phyloP scores from a whole-genome alignment of 2,113 vertebrate genomes.

The Oenanthe oenanthe region DNA sequence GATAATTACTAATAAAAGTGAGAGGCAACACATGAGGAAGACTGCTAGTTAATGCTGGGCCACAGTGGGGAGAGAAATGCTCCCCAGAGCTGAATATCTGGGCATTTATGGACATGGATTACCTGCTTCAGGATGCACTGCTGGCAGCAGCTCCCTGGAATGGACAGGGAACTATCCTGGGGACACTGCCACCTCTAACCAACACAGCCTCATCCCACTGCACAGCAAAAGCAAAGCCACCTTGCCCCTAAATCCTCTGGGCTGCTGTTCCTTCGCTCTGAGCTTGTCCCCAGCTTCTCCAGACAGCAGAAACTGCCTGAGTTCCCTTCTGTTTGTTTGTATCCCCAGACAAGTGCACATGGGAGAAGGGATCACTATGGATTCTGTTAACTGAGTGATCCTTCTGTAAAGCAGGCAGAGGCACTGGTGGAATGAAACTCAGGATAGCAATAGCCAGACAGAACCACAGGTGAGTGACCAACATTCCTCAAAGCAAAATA shows the following conservation, averaged over 20 bases:
- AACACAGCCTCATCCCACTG: not conserved
- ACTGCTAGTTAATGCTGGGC: not conserved
- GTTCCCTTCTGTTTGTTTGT: not conserved
- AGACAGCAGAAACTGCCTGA: not conserved
- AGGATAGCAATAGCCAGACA: not conserved
- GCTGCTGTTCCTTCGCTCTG: not conserved
- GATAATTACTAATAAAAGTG: not conserved
- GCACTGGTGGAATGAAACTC: not conserved
- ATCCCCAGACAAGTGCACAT: not conserved
- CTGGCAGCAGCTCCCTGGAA: not conserved
- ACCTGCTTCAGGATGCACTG: not conserved
- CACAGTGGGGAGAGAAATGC: not conserved
- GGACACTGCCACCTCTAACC: not conserved
- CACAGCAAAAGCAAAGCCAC: not conserved
- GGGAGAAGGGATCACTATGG: not conserved
- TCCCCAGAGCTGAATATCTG: not conserved
- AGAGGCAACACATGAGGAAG: not conserved
- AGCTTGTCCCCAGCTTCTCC: not conserved
- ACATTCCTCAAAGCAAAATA: not conserved
- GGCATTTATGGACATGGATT: not conserved
- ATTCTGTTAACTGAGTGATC: not conserved
- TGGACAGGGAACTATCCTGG: not conserved
- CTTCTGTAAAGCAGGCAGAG: not conserved
- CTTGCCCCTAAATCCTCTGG: not conserved
- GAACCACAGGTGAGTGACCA: not conserved